A percentile compares a stretch with the other conserved stretches of the same genome.
Evolutionary conservation across 1,140 invertebrate genomes (phyloP).

Genomic region (Brachionus manjavacas): DNA sequence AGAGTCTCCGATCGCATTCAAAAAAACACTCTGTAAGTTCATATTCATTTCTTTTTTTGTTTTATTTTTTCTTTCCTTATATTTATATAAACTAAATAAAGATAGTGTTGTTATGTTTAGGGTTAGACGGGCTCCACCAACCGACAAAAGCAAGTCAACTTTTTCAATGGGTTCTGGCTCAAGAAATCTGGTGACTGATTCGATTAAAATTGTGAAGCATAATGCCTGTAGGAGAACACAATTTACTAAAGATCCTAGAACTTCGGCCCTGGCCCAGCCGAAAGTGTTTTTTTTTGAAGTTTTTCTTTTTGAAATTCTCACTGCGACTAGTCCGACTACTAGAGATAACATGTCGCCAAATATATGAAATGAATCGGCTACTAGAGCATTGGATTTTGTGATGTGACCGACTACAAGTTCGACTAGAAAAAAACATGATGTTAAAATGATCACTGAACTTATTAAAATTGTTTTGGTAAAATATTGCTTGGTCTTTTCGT

Average conservation of each 20-base stretch:
- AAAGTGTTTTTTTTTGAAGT: conserved; percentile 59
- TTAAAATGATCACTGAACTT: no score
- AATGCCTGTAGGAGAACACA: conserved; percentile 61
- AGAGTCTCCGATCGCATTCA: conserved; percentile 88
- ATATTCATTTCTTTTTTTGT: conserved; percentile 52
- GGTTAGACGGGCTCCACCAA: background rate
- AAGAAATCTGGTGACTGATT: conserved; percentile 55
- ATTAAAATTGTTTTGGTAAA: no score
- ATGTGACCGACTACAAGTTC: conserved; percentile 62
- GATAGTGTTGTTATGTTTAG: background rate
- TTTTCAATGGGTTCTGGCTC: conserved; percentile 42
- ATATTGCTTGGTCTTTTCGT: no score
- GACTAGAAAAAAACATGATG: conserved; percentile 57
- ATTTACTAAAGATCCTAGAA: conserved; percentile 62
- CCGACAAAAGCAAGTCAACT: background rate
- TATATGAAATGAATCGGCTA: conserved; percentile 63
- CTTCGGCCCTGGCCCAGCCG: conserved; percentile 62
- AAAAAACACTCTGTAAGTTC: conserved; percentile 94
- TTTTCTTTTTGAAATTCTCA: conserved; percentile 49
- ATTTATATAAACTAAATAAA: background rate
- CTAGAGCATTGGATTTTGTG: conserved; percentile 61
- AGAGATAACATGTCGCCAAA: conserved; percentile 62
- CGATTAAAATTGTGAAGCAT: conserved; percentile 62
- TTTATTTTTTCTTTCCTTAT: background rate
- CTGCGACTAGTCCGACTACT: conserved; percentile 56